phyloP scores from a whole-genome alignment of 2,797 vertebrate genomes.

The Cirrhinus mrigala region DNA sequence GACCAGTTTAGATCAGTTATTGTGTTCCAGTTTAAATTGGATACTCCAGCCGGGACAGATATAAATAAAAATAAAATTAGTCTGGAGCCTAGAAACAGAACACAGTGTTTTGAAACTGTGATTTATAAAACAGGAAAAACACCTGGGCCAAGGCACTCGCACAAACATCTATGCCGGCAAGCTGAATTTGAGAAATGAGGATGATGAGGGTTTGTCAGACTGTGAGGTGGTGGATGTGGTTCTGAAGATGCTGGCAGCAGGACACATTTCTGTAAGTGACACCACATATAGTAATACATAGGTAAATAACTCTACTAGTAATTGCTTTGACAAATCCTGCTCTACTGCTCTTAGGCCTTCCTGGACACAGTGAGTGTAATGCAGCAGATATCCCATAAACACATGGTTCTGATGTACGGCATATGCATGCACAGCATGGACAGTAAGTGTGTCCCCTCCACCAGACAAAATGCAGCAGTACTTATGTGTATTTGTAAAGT shows the following conservation, averaged over 20 bases:
- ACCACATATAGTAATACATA: not conserved
- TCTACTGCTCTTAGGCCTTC: constrained; percentile 75
- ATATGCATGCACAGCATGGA: constrained; percentile 85
- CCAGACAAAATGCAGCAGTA: not conserved
- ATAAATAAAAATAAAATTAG: not conserved
- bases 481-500: not conserved
- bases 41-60: not conserved
- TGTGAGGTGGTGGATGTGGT: constrained; percentile 82
- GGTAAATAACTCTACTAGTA: not conserved
- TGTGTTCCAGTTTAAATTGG: not conserved
- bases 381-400: constrained; percentile 87
- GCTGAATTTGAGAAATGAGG: constrained; percentile 80
- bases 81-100: not conserved
- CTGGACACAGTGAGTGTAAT: constrained; percentile 89
- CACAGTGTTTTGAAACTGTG: not conserved
- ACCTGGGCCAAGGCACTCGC: constrained; percentile 84
- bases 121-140: constrained; percentile 74
- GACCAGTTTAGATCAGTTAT: not conserved
- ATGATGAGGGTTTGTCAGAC: constrained; percentile 62
- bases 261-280: constrained; percentile 85
- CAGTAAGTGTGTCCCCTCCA: constrained; percentile 76
- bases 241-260: constrained; percentile 85
- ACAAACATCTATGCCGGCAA: constrained; percentile 86
- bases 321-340: not conserved
- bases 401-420: constrained; percentile 85